Conservation (phyloP, 1,140 invertebrate species). For the Bombus huntii region DNA sequence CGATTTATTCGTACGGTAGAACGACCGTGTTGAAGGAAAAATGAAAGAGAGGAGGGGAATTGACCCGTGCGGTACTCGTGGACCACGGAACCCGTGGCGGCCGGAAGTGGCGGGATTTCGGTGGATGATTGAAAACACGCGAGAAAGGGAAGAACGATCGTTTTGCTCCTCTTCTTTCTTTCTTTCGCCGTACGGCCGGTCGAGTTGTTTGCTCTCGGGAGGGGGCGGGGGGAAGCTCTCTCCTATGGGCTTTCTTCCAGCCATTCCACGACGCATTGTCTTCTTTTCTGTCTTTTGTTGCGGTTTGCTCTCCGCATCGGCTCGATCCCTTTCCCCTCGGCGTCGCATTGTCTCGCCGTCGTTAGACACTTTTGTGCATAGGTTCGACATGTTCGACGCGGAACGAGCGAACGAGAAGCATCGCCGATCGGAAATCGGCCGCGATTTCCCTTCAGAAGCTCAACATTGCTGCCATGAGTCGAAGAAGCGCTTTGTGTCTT, state of each 20-base stretch:
- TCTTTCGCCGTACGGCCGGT: neutral
- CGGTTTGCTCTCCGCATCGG: constrained; percentile 13
- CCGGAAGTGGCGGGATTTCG: constrained; percentile 37
- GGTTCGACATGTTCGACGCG: neutral
- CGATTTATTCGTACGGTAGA: neutral
- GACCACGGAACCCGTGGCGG: neutral
- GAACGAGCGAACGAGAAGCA: constrained; percentile 16
- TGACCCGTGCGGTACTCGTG: neutral
- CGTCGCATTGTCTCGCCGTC: constrained; percentile 29
- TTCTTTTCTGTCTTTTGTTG: constrained; percentile 47
- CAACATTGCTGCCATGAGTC: too few relatives aligned
- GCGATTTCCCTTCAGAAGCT: neutral
- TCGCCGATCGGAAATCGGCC: constrained; percentile 16
- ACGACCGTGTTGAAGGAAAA: neutral
- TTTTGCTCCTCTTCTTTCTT: neutral
- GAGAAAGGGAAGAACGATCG: too few relatives aligned
- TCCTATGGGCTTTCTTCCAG: constrained; percentile 35
- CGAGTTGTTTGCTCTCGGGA: constrained; percentile 31
- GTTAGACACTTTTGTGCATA: constrained; percentile 25
- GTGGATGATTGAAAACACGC: constrained; percentile 44
- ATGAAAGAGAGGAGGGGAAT: neutral
- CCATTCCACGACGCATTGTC: constrained; percentile 33
- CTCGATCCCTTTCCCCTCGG: neutral
- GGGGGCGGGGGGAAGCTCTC: neutral
- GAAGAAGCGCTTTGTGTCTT: too few relatives aligned